Conservation (phyloP, 2,888 invertebrate species). For the Lamproptera curius region DNA sequence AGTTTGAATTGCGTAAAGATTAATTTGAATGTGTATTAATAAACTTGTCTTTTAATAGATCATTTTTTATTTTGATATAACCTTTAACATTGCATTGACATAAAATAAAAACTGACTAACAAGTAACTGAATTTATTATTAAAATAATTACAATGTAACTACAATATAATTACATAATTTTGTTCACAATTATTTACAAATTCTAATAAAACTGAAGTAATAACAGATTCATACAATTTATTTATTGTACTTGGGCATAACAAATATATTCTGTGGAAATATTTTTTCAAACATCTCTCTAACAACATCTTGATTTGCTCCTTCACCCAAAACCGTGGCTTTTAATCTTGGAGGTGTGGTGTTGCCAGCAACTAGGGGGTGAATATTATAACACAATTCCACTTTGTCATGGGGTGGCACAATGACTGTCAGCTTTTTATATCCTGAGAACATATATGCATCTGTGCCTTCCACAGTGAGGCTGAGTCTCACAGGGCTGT, state of each 20-base stretch:
- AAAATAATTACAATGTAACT: slow-evolving; percentile 60
- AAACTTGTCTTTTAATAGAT: slow-evolving; percentile 31
- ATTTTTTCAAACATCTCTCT: slow-evolving; percentile 71
- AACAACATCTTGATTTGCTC: slow-evolving; percentile 53
- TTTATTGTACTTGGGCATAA: slow-evolving; percentile 75
- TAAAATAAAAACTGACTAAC: slow-evolving; percentile 40
- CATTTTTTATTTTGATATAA: slow-evolving; percentile 19
- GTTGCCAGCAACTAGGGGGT: slow-evolving; percentile 86
- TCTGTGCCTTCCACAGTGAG: slow-evolving; percentile 90
- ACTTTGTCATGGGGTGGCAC: slow-evolving; percentile 80
- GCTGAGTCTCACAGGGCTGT: slow-evolving; percentile 83
- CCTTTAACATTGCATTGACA: slow-evolving; percentile 20
- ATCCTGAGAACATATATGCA: slow-evolving; percentile 96
- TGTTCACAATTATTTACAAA: slow-evolving; percentile 69
- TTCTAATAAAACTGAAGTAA: slow-evolving; percentile 39
- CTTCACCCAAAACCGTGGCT: slow-evolving; percentile 68
- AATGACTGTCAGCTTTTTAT: slow-evolving; percentile 86
- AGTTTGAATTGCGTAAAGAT: slow-evolving; percentile 92
- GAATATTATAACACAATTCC: slow-evolving; percentile 85
- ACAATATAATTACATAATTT: slow-evolving; percentile 58
- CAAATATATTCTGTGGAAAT: slow-evolving; percentile 72
- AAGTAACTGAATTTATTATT: slow-evolving; percentile 62
- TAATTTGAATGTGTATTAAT: slow-evolving; percentile 65
- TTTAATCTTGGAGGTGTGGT: slow-evolving; percentile 82
- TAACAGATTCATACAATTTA: slow-evolving; percentile 50